Evolutionary conservation across 2,888 invertebrate genomes (phyloP), one percentile per base, ranked within the genome.

Genomic region (Drosophila pullipes): DNA sequence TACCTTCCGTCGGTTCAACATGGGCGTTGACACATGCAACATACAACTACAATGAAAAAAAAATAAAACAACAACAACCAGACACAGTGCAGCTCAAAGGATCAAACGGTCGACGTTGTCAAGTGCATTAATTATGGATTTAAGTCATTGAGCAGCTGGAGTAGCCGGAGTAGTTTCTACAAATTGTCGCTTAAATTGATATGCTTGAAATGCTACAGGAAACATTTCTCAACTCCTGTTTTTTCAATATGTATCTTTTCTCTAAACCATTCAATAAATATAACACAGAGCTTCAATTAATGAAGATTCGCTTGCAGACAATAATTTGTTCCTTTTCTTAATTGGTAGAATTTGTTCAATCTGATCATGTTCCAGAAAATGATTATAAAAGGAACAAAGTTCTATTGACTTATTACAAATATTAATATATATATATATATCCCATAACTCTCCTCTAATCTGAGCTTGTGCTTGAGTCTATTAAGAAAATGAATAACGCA

Each of bases 111-210:
- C 44, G 55, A 44, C 50, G 55, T 49, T 72, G 76, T 55, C 67
- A 71, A 68, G 60, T 60, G 66, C 68, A 75, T 76, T 74, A 83
- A 81, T 83, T 77, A 83, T 81, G 81, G 67, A 81, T 77, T 77
- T 69, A 59, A 74, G 62, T 65, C 50, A 64, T 69, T 61, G 39
- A 28, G 39, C 61, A 66, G 55, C 33, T 50, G 31, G 9, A 31
- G 31, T 9, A 31, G 31, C 16, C 41, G 35, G 3, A 47, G 9
- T 22, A 39, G 1, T 31, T 54, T 59, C n/a, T 6, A 13, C n/a
- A 33, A 50, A 28, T 50, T 33, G 16, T 13, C 28, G 25, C 18
- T 25, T 58, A 4, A 58, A 11, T 16, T 47, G 7, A 33, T 6
- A 33, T 47, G 25, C n/a, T n/a, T n/a, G n/a, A n/a, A 18, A 10